Evolutionary conservation across 2,797 vertebrate species (phyloP).

Genomic region (Hybognathus amarus): DNA sequence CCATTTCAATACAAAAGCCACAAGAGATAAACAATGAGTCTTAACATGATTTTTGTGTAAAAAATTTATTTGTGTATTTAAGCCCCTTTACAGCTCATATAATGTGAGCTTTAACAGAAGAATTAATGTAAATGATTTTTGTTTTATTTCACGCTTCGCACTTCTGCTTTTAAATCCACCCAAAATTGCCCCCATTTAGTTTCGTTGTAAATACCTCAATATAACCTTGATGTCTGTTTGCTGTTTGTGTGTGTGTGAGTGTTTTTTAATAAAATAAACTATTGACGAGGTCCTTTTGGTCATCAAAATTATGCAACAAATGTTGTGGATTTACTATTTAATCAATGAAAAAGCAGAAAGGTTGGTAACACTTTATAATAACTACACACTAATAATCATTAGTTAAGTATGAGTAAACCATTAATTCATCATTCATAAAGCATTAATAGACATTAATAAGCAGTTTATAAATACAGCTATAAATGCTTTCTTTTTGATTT

Average conservation of each 20-base stretch:
- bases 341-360: neutral
- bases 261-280: neutral
- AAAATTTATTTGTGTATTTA: too few species aligned
- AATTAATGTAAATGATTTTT: neutral
- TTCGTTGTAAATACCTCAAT: neutral
- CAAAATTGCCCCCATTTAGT: neutral
- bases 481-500: too few species aligned
- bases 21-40: neutral
- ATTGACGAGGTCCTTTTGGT: neutral
- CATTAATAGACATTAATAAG: too few species aligned
- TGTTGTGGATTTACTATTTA: neutral
- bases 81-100: neutral
- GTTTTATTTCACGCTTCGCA: neutral
- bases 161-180: neutral
- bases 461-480: too few species aligned
- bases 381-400: too few species aligned
- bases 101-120: neutral
- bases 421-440: too few species aligned
- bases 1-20: neutral
- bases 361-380: too few species aligned
- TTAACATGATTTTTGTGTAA: neutral
- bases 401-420: too few species aligned
- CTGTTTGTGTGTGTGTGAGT: neutral
- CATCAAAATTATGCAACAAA: neutral
- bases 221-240: neutral